phyloP scores from a whole-genome alignment of 2,797 vertebrate genomes.

The Platyrinchus mystaceus region DNA sequence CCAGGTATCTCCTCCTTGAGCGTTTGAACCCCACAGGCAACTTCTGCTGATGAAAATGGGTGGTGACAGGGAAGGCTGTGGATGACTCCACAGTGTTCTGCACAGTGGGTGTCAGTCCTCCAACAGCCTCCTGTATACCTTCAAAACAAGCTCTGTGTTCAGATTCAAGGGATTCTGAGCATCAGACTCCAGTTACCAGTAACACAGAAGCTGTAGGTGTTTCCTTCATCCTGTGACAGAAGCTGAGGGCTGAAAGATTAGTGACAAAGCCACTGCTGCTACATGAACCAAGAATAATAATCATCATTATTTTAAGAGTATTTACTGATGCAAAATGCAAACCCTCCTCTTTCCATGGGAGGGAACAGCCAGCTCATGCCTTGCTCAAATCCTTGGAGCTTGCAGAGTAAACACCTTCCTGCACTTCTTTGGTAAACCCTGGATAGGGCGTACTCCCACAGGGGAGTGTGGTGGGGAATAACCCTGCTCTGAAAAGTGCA shows the following conservation, averaged over 20 bases:
- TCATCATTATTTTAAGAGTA: not conserved
- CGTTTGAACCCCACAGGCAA: not conserved
- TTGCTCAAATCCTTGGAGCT: not conserved
- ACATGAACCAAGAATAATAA: fast-evolving
- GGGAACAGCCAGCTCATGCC: not conserved
- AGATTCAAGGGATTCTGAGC: not conserved
- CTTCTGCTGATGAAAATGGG: fast-evolving
- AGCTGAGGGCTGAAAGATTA: fast-evolving
- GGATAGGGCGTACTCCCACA: too few species aligned
- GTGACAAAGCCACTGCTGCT: not conserved
- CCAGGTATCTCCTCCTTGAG: not conserved
- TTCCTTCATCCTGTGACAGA: fast-evolving
- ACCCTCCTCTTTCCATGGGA: not conserved
- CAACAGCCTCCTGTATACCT: fast-evolving
- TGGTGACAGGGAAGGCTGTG: too few species aligned
- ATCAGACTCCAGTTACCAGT: fast-evolving
- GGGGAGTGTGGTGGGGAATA: fast-evolving
- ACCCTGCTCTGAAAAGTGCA: too few species aligned
- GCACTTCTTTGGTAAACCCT: not conserved
- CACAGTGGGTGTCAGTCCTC: fast-evolving
- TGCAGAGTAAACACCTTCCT: not conserved
- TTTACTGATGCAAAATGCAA: not conserved
- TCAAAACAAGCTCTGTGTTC: not conserved
- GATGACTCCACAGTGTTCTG: fast-evolving
- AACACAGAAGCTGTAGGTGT: not conserved